Percentiles rank a stretch among this genome's conserved stretches.
Conservation (phyloP, 2,113 vertebrate species). For the Boulengeromyrus knoepffleri region DNA sequence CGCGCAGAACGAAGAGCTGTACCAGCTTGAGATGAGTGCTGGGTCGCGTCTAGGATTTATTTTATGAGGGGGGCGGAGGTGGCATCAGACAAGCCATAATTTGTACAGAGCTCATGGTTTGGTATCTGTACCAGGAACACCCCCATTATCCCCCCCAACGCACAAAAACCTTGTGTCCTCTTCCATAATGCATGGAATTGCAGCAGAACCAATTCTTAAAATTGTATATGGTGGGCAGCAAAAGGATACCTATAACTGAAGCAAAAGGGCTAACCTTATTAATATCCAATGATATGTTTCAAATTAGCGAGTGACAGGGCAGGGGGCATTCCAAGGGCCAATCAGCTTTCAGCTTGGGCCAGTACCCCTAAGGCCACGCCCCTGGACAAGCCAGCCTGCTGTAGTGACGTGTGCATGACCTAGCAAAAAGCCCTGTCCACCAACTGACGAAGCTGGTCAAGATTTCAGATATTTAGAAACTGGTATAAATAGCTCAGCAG, state of each 20-base stretch:
- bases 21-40: not conserved
- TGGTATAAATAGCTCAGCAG: not conserved
- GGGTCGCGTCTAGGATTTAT: not conserved
- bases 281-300: not conserved
- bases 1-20: not conserved
- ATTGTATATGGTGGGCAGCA: not conserved
- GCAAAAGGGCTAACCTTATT: not conserved
- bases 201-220: not conserved
- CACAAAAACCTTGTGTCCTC: not conserved
- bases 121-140: not conserved
- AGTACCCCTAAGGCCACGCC: not conserved
- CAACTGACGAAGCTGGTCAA: not conserved
- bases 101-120: constrained; percentile 17
- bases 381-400: no score
- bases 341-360: not conserved
- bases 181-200: not conserved
- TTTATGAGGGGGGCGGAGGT: not conserved
- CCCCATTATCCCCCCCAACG: not conserved
- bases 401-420: not conserved
- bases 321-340: not conserved
- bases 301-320: not conserved
- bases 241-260: not conserved
- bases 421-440: not conserved
- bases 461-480: not conserved
- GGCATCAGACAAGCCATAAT: not conserved